Base-by-base conservation (phyloP, 2,888 invertebrate species). In the Watsonalla binaria region DNA sequence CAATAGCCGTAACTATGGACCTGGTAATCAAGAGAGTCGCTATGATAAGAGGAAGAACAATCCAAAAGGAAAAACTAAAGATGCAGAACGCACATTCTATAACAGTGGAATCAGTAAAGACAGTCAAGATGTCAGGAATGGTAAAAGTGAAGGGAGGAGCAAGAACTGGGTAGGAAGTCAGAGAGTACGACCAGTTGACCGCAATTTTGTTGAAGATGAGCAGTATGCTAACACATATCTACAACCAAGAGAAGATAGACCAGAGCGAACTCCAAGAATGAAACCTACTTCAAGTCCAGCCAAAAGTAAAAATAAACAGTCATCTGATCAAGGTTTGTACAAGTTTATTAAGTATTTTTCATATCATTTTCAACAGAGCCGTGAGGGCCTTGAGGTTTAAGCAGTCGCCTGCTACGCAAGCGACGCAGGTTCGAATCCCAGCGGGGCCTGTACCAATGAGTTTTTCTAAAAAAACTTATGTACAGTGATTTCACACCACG, bases 191-290 rank as follows among this genome's bases (percentile, higher is more conserved):
- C 65, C 81, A 6, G 56, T 58, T 5, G 88, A 89, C 5, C 74
- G 83, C 8, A 80, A 78, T 51, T 66, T 55, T 56, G 63, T 64
- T n/a, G 89, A 90, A 57, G 87, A 90, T 78, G 90, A 88, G 57
- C 84, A 88, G 53, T 89, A 76, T 79, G 89, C 88, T 15, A 87
- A 78, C 60, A 78, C 66, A 34, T 90, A 89, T 62, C 57, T 77
- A 24, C 75, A 80, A 42, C 70, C 72, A 42, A 80, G 64, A 59
- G 81, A 84, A 39, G 83, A 85, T 7, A 81, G 66, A 57, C 8
- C 55, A 13, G 73, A 77, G 47, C 66, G 63, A 60, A 57, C 59
- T 34, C 35, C 56, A 5, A 78, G 74, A 63, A 51, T 60, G 39
- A 81, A 81, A 45, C 9, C 42, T 11, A 42, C 42, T 11, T 11